Conservation (phyloP, 2,113 vertebrate species). For the Ranitomeya variabilis region DNA sequence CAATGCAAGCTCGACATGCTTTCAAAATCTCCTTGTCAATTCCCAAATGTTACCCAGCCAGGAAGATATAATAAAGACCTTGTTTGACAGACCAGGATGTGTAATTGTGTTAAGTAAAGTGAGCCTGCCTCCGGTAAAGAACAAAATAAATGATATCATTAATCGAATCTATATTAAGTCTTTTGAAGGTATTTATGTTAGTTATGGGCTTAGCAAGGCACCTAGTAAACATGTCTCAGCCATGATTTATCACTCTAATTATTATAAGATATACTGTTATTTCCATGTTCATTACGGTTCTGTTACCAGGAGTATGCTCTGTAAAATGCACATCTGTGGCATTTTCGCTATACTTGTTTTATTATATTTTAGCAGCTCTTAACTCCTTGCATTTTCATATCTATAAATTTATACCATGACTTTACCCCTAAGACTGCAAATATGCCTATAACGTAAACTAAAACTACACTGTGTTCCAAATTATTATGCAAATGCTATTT, state of each 20-base stretch:
- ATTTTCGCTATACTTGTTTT: background rate
- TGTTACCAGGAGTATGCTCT: background rate
- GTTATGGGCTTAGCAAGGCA: conserved; percentile 15
- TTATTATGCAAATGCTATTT: too few species aligned
- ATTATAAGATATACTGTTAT: conserved; percentile 24
- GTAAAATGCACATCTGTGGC: background rate
- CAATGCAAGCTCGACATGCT: background rate
- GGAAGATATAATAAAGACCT: background rate
- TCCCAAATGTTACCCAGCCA: background rate
- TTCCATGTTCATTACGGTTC: conserved; percentile 20
- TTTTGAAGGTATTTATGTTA: conserved; percentile 36
- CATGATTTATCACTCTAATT: conserved; percentile 31
- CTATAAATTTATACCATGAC: background rate
- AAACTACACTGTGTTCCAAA: too few species aligned
- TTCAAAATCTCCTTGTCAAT: background rate
- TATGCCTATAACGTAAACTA: background rate
- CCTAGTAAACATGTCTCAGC: conserved; percentile 12
- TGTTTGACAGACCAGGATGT: background rate
- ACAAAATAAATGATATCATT: conserved; percentile 27
- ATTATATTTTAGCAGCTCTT: background rate
- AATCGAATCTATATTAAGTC: background rate
- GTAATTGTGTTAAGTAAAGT: conserved; percentile 14
- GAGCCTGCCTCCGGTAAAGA: background rate
- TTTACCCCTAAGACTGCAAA: background rate
- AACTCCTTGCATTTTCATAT: background rate